Evolutionary conservation across 2,888 invertebrate species (phyloP).

Genomic region (Erebia ligea): DNA sequence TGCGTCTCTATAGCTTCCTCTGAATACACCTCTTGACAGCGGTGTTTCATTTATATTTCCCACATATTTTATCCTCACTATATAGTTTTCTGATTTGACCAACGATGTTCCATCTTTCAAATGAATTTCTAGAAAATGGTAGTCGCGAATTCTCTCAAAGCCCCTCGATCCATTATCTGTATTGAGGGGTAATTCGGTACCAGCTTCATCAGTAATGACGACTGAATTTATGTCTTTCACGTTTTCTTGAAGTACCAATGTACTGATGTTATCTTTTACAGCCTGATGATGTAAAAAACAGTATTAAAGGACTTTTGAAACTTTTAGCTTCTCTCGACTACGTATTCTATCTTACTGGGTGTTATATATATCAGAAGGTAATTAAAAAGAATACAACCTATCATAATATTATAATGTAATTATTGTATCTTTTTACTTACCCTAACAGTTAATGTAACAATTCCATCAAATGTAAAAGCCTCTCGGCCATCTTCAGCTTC

Average conservation of each 20-base stretch:
- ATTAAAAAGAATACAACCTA: too few species aligned
- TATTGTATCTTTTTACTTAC: constrained; percentile 50
- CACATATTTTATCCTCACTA: constrained; percentile 58
- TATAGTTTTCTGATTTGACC: constrained; percentile 51
- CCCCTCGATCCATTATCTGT: constrained; percentile 45
- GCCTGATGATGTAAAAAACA: constrained; percentile 50
- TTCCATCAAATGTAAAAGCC: constrained; percentile 76
- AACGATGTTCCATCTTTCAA: constrained; percentile 56
- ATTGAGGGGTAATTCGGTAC: constrained; percentile 49
- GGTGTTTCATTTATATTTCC: constrained; percentile 77
- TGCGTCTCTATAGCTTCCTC: constrained; percentile 64
- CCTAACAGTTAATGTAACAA: constrained; percentile 61
- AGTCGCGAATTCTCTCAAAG: constrained; percentile 57
- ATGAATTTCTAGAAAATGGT: constrained; percentile 66
- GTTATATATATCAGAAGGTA: too few species aligned
- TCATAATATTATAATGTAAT: neutral
- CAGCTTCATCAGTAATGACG: constrained; percentile 47
- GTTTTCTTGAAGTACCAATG: constrained; percentile 68
- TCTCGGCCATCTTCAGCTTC: constrained; percentile 55
- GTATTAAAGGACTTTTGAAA: neutral
- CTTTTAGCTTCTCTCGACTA: neutral
- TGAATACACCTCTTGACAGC: constrained; percentile 70
- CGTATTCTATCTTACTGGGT: too few species aligned
- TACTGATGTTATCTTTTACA: constrained; percentile 47
- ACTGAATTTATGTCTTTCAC: constrained; percentile 58